phyloP scores from a whole-genome alignment of 2,797 vertebrate species.

The Enteromius fasciolatus region DNA sequence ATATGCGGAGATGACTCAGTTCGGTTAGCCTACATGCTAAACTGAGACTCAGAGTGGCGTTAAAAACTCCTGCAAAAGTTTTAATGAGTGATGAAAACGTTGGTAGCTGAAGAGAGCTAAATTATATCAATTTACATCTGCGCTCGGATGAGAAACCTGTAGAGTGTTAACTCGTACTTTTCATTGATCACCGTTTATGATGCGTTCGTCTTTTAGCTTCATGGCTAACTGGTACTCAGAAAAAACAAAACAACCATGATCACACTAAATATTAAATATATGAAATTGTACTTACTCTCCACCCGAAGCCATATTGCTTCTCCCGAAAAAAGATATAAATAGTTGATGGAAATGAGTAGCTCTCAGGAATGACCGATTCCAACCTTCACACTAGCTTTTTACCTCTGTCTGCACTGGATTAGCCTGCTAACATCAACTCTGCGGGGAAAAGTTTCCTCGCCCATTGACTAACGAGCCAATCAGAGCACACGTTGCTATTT shows the following conservation, averaged over 20 bases:
- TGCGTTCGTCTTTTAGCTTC: conserved; percentile 48
- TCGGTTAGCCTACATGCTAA: conserved; percentile 61
- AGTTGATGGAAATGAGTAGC: conserved; percentile 64
- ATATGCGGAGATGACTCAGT: conserved; percentile 56
- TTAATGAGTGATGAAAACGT: not conserved
- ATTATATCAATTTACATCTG: not conserved
- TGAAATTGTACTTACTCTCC: conserved; percentile 78
- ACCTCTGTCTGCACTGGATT: conserved; percentile 56
- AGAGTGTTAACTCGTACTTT: not conserved
- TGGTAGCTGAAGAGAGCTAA: no score
- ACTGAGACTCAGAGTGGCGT: not conserved
- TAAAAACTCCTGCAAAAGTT: not conserved
- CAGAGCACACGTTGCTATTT: conserved; percentile 43
- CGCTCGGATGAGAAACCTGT: not conserved
- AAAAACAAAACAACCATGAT: conserved; percentile 26
- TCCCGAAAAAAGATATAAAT: conserved; percentile 76
- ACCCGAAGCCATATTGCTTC: conserved; percentile 83
- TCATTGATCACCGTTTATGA: conserved; percentile 37
- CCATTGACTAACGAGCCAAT: conserved; percentile 66
- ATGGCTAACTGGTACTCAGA: conserved; percentile 29
- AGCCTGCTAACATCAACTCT: conserved; percentile 62
- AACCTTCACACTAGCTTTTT: conserved; percentile 56
- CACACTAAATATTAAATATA: not conserved
- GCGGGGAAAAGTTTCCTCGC: conserved; percentile 48
- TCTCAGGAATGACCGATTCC: conserved; percentile 62